Conservation (phyloP, 2,888 invertebrate genomes). For the Orthosia gracilis region DNA sequence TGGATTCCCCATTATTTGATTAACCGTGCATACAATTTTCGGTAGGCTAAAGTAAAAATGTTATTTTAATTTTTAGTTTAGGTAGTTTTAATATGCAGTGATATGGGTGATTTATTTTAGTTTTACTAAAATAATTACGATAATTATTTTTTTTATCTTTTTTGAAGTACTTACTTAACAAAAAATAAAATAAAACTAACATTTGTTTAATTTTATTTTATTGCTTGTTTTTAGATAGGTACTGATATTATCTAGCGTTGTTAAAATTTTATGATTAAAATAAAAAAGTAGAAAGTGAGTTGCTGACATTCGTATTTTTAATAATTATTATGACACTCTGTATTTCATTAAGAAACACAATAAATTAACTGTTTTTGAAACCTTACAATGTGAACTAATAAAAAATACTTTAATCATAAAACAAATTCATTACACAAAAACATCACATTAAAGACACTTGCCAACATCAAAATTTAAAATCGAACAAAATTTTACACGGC, state of each 20-base stretch:
- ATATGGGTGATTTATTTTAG: background rate
- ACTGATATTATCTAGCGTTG: background rate
- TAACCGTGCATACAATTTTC: constrained; percentile 37
- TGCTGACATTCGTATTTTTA: background rate
- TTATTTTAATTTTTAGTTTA: constrained; percentile 15
- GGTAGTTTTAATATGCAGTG: background rate
- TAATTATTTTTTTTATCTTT: background rate
- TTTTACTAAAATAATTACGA: constrained; percentile 1
- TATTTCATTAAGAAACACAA: background rate
- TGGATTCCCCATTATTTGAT: constrained; percentile 63
- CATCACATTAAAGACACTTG: too few relatives aligned
- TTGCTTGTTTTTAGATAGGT: background rate
- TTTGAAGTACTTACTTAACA: too few relatives aligned
- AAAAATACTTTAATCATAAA: background rate
- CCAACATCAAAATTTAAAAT: constrained; percentile 1
- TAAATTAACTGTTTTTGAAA: background rate
- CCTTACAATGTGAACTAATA: background rate
- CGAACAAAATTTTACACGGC: background rate
- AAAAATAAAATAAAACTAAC: too few relatives aligned
- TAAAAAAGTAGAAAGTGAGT: background rate
- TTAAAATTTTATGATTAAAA: background rate
- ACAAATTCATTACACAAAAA: too few relatives aligned
- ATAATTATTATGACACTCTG: constrained; percentile 2
- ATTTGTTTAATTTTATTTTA: background rate
- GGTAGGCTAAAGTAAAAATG: constrained; percentile 13